Base-by-base conservation (phyloP, 1,140 invertebrate species). In the Gryon sp. region DNA sequence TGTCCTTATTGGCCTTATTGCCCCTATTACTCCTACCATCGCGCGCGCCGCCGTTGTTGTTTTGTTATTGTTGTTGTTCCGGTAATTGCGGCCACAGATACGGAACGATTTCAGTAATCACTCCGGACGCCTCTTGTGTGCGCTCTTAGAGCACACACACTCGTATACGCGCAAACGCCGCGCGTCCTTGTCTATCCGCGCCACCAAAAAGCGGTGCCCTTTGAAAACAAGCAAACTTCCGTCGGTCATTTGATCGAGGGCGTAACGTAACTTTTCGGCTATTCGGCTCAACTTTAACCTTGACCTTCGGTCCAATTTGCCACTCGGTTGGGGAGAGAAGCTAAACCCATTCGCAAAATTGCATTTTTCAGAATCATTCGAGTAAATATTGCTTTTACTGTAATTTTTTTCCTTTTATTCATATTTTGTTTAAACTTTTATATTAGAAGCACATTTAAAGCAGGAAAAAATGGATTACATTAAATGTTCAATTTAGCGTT, bases 211-310 rank as follows among this genome's bases (percentile, higher is more conserved):
- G 83, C 85, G 85, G 85, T 78, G 63, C 80, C 82, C 82, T 86
- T 86, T 85, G 83, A 86, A 80, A 82, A 80, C 75, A 70, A 80
- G 77, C 83, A 82, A 85, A 82, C 85, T 86, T 84, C 82, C 79
- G 76, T 68, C 72, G 72, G 62, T 68, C 72, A 68, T 60, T 75
- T 75, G 46, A 66, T 68, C 48, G 55, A 81, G 82, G 83, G 83
- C 83, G 83, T 83, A 82, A 83, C 82, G 80, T 78, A 79, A 81
- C 82, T 83, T 85, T 83, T 81, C 38, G 66, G 55, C 46, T 28
- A 59, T 52, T 45, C 22, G 2, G 26, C 6, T 55, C 43, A 78
- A 82, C 78, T 80, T 79, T 77, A 81, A 83, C 80, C 66, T 82
- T 79, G 74, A 79, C 78, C 77, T 79, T 55, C 63, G 30, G 40